Evolutionary conservation across 2,113 vertebrate genomes (phyloP), one percentile per base, ranked within the genome.

Genomic region (Arvicanthis niloticus): DNA sequence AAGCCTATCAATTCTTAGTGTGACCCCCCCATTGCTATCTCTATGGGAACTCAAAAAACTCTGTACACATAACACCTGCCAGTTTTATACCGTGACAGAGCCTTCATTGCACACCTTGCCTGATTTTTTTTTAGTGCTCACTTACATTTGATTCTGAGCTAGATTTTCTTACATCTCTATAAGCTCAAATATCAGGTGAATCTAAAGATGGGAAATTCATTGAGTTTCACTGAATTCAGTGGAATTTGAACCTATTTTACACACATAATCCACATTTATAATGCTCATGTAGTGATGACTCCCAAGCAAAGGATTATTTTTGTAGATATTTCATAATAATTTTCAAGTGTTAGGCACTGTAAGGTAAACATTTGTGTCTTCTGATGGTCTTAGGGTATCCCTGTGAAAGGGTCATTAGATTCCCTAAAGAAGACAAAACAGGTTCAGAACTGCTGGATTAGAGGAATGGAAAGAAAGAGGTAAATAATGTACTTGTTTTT

Each of bases 251-350:
- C 53, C 67, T 75, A 93, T 96, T 97, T 96, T 97, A 95, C 93
- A 72, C 78, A 88, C 85, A 95, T 95, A 97, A 97, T 96, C 96
- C 81, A 95, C 88, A 96, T 98, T 98, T 88, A 91, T 78, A 45
- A 48, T 51, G 16, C 13, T 72, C 37, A n/a, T 72, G 16, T 8
- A 19, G 68, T 37, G 34, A 72, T n/a, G 37, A 72, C 34, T n/a
- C 7, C 16, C 16, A n/a, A n/a, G 37, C 68, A 72, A n/a, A 72
- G 37, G 16, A 8, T 72, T 72, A n/a, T 19, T 72, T 70, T n/a
- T n/a, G 37, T 72, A n/a, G 37, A 72, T 19, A n/a, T 6, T n/a
- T 72, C 37, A 72, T 72, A 72, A 72, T 8, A 31, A 72, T 72
- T 72, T 72, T 72, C 5, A n/a, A 72, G 7, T n/a, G 68, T 72